phyloP scores from a whole-genome alignment of 2,888 invertebrate species.

The Scaptomyza caliginosa region DNA sequence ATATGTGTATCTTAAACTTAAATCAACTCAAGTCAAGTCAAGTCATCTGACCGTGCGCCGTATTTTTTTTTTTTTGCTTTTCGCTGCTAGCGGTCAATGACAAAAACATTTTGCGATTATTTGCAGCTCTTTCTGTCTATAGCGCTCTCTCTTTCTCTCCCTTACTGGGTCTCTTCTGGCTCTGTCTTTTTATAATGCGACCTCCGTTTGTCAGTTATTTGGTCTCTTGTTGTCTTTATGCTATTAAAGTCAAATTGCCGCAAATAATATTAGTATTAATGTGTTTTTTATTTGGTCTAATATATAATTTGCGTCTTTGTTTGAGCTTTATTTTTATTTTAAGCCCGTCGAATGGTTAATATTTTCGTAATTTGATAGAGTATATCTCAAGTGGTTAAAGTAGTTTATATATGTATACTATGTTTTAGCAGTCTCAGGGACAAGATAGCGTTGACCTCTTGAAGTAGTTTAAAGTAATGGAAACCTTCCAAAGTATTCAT shows the following conservation, averaged over 20 bases:
- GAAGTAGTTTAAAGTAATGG: neutral
- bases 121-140: neutral
- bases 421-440: neutral
- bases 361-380: neutral
- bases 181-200: conserved; percentile 24
- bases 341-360: conserved; percentile 6
- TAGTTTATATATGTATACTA: neutral
- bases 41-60: conserved; percentile 73
- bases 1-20: conserved; percentile 35
- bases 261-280: conserved; percentile 79
- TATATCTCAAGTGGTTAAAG: neutral
- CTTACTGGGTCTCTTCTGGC: too few relatives aligned
- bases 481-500: neutral
- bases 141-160: neutral
- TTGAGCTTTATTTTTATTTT: conserved; percentile 4
- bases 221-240: conserved; percentile 50
- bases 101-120: conserved; percentile 65
- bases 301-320: conserved; percentile 29
- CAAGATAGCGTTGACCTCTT: neutral
- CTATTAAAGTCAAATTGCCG: conserved; percentile 76
- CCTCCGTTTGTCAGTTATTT: conserved; percentile 50
- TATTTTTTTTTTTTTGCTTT: conserved; percentile 34
- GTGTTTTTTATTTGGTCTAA: conserved; percentile 70
- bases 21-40: conserved; percentile 56
- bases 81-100: conserved; percentile 73